Conservation (phyloP, 2,113 vertebrate genomes). For the Urocolius indicus region DNA sequence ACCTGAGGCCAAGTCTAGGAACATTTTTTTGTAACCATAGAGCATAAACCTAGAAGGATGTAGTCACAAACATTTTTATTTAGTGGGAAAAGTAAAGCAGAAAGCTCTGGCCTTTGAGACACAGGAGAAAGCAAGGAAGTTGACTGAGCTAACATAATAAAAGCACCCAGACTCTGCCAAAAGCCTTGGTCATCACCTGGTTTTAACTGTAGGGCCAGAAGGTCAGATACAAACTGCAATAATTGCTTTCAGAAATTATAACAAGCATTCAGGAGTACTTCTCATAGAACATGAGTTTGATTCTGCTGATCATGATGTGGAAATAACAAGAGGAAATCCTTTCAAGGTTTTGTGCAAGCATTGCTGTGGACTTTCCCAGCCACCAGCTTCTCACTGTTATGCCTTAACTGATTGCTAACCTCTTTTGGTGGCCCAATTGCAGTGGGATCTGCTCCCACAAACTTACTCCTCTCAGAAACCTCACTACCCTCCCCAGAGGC, state of each 20-base stretch:
- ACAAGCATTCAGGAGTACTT: background rate
- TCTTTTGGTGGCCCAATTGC: background rate
- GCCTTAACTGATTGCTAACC: background rate
- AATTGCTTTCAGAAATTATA: constrained; percentile 35
- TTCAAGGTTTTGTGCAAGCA: background rate
- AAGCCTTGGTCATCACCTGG: constrained; percentile 37
- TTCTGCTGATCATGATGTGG: background rate
- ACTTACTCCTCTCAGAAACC: background rate
- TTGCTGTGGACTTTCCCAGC: background rate
- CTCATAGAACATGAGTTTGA: background rate
- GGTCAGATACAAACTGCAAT: background rate
- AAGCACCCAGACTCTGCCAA: background rate
- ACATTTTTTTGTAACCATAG: background rate
- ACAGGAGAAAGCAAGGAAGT: background rate
- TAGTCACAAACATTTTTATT: background rate
- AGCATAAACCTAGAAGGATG: background rate
- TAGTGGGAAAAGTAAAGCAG: background rate
- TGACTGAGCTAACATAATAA: background rate
- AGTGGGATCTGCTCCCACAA: background rate
- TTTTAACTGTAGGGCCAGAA: background rate
- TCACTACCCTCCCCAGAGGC: constrained; percentile 15
- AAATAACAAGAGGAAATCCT: constrained; percentile 26
- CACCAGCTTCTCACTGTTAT: background rate
- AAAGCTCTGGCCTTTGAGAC: constrained; percentile 3
- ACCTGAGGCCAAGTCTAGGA: background rate